Conservation (phyloP, 1,140 invertebrate species). For the Rhopalosiphum padi region DNA sequence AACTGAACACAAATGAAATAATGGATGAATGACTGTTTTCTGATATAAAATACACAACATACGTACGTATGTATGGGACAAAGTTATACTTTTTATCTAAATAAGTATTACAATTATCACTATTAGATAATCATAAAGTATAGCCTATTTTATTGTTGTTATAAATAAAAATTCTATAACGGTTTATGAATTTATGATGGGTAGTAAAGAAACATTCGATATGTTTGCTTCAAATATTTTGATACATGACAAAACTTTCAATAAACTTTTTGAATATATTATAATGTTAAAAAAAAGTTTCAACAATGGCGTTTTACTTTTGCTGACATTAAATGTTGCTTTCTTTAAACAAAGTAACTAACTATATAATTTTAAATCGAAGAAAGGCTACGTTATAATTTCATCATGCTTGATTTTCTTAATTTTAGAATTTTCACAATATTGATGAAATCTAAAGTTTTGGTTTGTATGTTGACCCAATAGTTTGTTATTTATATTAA, state of each 20-base stretch:
- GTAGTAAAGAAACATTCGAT: not conserved
- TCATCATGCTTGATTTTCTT: not conserved
- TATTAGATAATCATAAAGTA: not conserved
- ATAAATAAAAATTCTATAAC: not conserved
- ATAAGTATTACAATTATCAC: not conserved
- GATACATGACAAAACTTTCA: not conserved
- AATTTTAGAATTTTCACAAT: not conserved
- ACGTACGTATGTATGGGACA: not conserved
- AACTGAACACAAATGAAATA: not conserved
- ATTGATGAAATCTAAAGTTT: not conserved
- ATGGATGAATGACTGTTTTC: not conserved
- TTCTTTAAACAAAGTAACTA: not conserved
- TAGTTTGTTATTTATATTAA: not conserved
- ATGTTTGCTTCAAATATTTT: not conserved
- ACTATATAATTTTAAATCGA: not conserved
- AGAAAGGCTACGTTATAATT: not conserved
- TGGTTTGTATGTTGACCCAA: not conserved
- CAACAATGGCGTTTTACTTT: slow-evolving; percentile 16
- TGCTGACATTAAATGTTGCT: not conserved
- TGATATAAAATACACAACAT: not conserved
- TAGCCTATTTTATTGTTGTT: not conserved
- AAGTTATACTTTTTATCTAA: not conserved
- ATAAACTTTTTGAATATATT: slow-evolving; percentile 12
- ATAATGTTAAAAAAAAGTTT: not conserved
- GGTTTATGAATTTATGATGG: not conserved